Conservation (phyloP, 2,888 invertebrate species). For the Noctua comes region DNA sequence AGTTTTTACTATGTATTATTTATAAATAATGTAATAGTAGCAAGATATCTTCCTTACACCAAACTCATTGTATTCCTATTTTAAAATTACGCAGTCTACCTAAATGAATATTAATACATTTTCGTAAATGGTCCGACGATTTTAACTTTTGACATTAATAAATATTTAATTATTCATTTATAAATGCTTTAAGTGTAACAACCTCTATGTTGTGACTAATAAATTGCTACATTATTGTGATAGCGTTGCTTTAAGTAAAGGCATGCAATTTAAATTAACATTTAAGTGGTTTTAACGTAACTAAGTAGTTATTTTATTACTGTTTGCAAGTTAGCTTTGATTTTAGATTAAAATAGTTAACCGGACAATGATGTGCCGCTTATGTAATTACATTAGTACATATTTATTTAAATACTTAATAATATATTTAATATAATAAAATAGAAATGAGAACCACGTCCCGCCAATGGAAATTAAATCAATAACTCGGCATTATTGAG, state of each 20-base stretch:
- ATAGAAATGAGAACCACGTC: slow-evolving; percentile 18
- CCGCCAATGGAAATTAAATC: slow-evolving; percentile 18
- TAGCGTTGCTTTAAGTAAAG: slow-evolving; percentile 20
- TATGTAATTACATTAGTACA: background rate
- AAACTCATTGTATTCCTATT: slow-evolving; percentile 19
- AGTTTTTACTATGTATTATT: background rate
- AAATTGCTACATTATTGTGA: slow-evolving; percentile 43
- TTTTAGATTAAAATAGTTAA: slow-evolving; percentile 1
- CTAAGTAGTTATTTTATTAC: slow-evolving; percentile 8
- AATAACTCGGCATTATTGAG: slow-evolving; percentile 28
- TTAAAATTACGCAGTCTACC: slow-evolving; percentile 16
- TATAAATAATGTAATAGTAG: background rate
- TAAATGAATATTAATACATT: slow-evolving; percentile 52
- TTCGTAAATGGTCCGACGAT: slow-evolving; percentile 58
- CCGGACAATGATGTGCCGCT: background rate
- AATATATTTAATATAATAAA: slow-evolving; percentile 10
- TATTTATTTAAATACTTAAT: slow-evolving; percentile 6
- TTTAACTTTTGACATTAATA: slow-evolving; percentile 75
- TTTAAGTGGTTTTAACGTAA: slow-evolving; percentile 15
- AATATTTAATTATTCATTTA: slow-evolving; percentile 70
- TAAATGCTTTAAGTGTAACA: slow-evolving; percentile 65
- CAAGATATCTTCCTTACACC: slow-evolving; percentile 15
- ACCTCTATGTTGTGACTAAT: slow-evolving; percentile 65
- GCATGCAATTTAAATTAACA: slow-evolving; percentile 29
- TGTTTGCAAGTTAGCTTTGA: slow-evolving; percentile 3